phyloP scores from a whole-genome alignment of 2,113 vertebrate genomes.

The Daphoenositta chrysoptera region DNA sequence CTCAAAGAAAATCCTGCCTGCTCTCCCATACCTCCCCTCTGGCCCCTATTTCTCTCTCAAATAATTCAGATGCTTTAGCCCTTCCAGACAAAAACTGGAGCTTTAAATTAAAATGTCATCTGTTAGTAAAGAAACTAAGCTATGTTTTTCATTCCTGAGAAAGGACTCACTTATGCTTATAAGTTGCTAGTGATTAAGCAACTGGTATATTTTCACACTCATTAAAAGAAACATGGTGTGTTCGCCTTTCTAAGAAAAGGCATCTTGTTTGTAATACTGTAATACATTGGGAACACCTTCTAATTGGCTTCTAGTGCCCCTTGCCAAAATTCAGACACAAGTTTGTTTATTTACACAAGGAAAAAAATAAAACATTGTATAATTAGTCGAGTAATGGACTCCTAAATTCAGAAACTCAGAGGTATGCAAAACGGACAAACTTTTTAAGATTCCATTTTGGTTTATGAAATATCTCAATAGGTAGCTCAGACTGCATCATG shows the following conservation, averaged over 20 bases:
- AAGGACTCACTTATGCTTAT: slow-evolving; percentile 63
- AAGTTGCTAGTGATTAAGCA: slow-evolving; percentile 76
- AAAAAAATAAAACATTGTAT: slow-evolving; percentile 78
- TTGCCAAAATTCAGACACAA: slow-evolving; percentile 81
- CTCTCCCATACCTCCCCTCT: background rate
- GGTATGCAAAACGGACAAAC: slow-evolving; percentile 77
- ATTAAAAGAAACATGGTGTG: slow-evolving; percentile 78
- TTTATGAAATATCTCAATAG: slow-evolving; percentile 74
- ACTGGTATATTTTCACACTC: slow-evolving; percentile 78
- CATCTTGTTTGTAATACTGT: slow-evolving; percentile 80
- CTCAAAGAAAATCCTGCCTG: background rate
- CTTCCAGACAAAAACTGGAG: slow-evolving; percentile 44
- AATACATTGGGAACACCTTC: slow-evolving; percentile 79
- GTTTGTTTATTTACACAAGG: slow-evolving; percentile 80
- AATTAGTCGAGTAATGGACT: slow-evolving; percentile 79
- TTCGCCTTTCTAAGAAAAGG: slow-evolving; percentile 80
- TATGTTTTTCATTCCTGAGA: slow-evolving; percentile 62
- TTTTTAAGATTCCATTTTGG: slow-evolving; percentile 79
- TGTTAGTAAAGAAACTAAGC: slow-evolving; percentile 47
- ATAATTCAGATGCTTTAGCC: slow-evolving; percentile 36
- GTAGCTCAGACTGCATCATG: slow-evolving; percentile 70
- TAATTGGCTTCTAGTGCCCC: slow-evolving; percentile 77
- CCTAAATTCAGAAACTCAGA: slow-evolving; percentile 77
- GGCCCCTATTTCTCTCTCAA: background rate
- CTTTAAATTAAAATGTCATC: slow-evolving; percentile 66